Evolutionary conservation across 2,113 vertebrate genomes (phyloP), one percentile per base, ranked within the genome.

Genomic region (Hemiprocne comata): DNA sequence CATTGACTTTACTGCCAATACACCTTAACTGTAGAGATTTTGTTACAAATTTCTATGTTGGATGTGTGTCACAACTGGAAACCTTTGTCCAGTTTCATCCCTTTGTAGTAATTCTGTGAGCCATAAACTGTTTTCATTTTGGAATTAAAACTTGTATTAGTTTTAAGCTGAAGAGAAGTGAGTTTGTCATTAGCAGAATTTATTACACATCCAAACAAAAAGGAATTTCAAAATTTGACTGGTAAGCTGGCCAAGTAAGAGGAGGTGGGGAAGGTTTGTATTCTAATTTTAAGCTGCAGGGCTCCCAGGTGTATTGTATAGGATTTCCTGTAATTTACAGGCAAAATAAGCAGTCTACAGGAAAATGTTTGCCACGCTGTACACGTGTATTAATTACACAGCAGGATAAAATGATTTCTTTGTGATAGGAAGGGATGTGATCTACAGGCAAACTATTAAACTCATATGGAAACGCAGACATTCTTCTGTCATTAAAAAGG

Each of bases 291-390:
- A 96, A 97, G 97, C 98, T 97, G 97, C 97, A 97, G 96, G 97
- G 96, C 88, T 98, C 98, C 98, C 98, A 98, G 97, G 97, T 98
- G 98, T 96, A 98, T 97, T 97, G 97, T 98, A 97, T 96, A 97
- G 97, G 96, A 98, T 98, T 98, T 98, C 97, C 97, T 98, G 97
- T 95, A 98, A 98, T 98, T 98, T 98, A 97, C 96, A 96, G 96
- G 93, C 96, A 97, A 98, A 98, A 98, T 97, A 98, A 98, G 97
- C 97, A 97, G 98, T 95, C 97, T 97, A 96, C 95, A 97, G 96
- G 94, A 98, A 96, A 95, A 97, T 82, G 92, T 97, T 98, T 97
- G 96, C 96, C 95, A 96, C 96, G 94, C 90, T 93, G 66, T 98
- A 97, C 92, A 93, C 76, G 96, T 5, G 95, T 98, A 98, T 98